Evolutionary conservation across 2,888 invertebrate genomes (phyloP).

Genomic region (Synanthedon vespiformis): DNA sequence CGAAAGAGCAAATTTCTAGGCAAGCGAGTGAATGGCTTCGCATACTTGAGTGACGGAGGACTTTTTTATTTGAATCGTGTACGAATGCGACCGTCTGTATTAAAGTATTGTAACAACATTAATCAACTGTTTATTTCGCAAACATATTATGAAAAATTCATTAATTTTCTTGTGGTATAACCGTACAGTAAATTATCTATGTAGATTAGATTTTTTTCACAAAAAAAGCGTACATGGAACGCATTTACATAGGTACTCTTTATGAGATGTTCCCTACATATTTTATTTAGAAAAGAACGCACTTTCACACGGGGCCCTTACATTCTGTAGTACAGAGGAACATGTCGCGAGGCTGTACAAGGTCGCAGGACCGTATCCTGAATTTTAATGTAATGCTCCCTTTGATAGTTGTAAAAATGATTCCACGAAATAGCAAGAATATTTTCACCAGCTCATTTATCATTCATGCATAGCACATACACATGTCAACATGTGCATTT

Average conservation of each 20-base stretch:
- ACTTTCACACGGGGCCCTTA: conserved; percentile 24
- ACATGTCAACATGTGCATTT: no score
- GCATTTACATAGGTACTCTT: conserved; percentile 23
- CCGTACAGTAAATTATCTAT: not conserved
- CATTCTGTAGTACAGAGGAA: conserved; percentile 22
- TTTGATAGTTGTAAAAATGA: conserved; percentile 61
- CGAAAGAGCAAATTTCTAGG: conserved; percentile 52
- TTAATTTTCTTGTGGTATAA: not conserved
- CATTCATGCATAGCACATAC: conserved; percentile 11
- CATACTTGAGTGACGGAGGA: conserved; percentile 69
- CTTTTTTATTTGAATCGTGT: conserved; percentile 72
- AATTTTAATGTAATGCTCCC: conserved; percentile 59
- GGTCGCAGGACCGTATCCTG: conserved; percentile 50
- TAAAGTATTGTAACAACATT: no score
- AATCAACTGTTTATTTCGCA: not conserved
- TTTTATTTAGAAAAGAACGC: conserved; percentile 35
- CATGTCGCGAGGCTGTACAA: conserved; percentile 35
- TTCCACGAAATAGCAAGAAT: conserved; percentile 31
- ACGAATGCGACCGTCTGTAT: conserved; percentile 51
- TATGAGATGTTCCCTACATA: conserved; percentile 30
- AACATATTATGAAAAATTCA: not conserved
- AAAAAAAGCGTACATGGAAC: conserved; percentile 3
- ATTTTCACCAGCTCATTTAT: conserved; percentile 14
- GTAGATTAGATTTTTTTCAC: conserved; percentile 1
- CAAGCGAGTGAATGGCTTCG: conserved; percentile 63